phyloP scores from a whole-genome alignment of 2,888 invertebrate species.

The Acleris emargana region DNA sequence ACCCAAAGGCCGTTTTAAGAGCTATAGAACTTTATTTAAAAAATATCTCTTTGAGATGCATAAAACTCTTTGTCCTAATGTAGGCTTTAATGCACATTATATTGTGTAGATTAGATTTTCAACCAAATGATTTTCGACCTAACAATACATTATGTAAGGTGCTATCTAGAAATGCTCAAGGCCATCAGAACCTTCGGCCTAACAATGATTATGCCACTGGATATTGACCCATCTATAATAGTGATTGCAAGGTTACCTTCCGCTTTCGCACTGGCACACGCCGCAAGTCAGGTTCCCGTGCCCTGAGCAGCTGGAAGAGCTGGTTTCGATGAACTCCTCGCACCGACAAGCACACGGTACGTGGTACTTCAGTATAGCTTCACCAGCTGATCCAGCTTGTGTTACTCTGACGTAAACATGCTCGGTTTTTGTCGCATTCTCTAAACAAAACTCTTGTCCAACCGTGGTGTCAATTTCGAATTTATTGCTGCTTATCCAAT shows the following conservation, averaged over 20 bases:
- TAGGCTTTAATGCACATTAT: too few species aligned
- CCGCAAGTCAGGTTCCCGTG: conserved; percentile 85
- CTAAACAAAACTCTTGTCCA: conserved; percentile 53
- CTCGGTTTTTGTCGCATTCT: conserved; percentile 48
- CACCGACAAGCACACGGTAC: conserved; percentile 70
- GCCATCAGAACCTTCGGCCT: too few species aligned
- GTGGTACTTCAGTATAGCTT: conserved; percentile 55
- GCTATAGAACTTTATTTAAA: too few species aligned
- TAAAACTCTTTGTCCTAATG: too few species aligned
- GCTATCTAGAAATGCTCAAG: too few species aligned
- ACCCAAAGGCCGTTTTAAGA: too few species aligned
- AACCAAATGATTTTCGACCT: too few species aligned
- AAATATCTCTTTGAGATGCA: too few species aligned
- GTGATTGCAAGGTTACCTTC: conserved; percentile 53
- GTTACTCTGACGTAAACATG: conserved; percentile 50
- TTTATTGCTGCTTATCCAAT: not conserved
- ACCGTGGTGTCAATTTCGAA: conserved; percentile 46
- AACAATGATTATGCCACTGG: not conserved
- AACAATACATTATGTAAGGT: too few species aligned
- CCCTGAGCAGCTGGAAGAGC: conserved; percentile 67
- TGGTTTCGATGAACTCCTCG: conserved; percentile 52
- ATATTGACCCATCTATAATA: not conserved
- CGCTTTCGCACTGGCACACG: conserved; percentile 82
- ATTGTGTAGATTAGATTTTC: too few species aligned
- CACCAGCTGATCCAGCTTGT: conserved; percentile 46